Conservation (phyloP, 1,140 invertebrate species). For the Drosophila ficusphila region DNA sequence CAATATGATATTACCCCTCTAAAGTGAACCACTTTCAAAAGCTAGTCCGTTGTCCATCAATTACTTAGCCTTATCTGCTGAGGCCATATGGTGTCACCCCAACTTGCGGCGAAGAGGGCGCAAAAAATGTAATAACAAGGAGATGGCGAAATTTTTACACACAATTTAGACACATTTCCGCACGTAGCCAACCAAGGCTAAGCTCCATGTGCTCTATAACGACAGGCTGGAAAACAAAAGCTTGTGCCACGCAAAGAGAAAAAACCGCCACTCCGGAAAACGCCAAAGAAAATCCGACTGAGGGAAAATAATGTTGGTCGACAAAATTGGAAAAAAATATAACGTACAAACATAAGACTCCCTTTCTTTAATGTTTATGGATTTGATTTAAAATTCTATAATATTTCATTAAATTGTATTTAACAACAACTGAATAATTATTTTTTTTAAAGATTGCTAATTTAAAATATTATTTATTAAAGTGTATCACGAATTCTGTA, state of each 20-base stretch:
- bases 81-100: slow-evolving; percentile 72
- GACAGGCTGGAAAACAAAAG: slow-evolving; percentile 48
- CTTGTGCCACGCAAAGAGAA: slow-evolving; percentile 3
- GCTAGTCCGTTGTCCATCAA: slow-evolving; percentile 64
- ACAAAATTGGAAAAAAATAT: background rate
- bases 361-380: background rate
- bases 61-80: slow-evolving; percentile 73
- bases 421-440: too few species aligned
- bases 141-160: slow-evolving; percentile 73
- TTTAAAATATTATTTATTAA: background rate
- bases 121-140: slow-evolving; percentile 56
- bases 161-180: slow-evolving; percentile 81
- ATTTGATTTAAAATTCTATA: background rate
- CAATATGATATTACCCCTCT: slow-evolving; percentile 14
- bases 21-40: slow-evolving; percentile 36
- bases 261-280: slow-evolving; percentile 57
- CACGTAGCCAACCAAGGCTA: slow-evolving; percentile 54
- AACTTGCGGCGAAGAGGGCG: slow-evolving; percentile 17
- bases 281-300: slow-evolving; percentile 52
- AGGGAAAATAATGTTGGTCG: slow-evolving; percentile 36
- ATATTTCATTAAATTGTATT: background rate
- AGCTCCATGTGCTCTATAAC: slow-evolving; percentile 56
- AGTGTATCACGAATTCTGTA: slow-evolving; percentile 2
- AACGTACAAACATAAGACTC: background rate
- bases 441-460: background rate